These are phyloP conservation scores for Nesogale talazaci DNA, from an alignment of 2,113 vertebrate species.

Conservation along the genomic window DNA sequence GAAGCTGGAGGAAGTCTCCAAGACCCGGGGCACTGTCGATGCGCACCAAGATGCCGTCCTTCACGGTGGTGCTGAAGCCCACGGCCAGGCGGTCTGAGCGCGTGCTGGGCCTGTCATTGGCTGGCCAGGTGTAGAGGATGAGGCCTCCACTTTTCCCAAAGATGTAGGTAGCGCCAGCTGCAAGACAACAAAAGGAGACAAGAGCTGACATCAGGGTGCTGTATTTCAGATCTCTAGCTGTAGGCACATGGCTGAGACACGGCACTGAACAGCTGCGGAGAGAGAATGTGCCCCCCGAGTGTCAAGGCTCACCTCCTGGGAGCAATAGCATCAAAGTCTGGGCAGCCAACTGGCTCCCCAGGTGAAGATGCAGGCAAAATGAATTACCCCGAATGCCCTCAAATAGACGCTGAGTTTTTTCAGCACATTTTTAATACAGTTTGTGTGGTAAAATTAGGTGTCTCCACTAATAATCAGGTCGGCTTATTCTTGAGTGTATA, in stretches of 20 bases:
- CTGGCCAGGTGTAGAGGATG: constrained; percentile 98
- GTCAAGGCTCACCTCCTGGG: not conserved
- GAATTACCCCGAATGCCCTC: too few species aligned
- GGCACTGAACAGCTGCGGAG: rapidly evolving
- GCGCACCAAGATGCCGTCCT: constrained; percentile 96
- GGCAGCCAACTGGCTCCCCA: not conserved
- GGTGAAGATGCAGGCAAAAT: constrained; percentile 51
- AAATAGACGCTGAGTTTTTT: too few species aligned
- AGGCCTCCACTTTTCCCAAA: constrained; percentile 98
- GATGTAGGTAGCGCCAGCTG: constrained; percentile 97
- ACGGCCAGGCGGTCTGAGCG: constrained; percentile 95
- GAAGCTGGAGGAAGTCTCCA: constrained; percentile 98
- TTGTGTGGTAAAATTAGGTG: too few species aligned
- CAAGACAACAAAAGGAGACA: constrained; percentile 45
- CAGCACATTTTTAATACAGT: too few species aligned
- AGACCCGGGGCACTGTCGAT: constrained; percentile 97
- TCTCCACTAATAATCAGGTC: too few species aligned
- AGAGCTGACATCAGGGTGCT: constrained; percentile 46
- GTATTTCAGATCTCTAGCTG: not conserved
- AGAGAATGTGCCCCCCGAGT: not conserved
- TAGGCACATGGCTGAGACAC: rapidly evolving
- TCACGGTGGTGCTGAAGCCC: constrained; percentile 91
- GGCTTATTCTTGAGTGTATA: too few species aligned
- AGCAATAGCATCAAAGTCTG: not conserved
- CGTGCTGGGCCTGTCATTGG: constrained; percentile 96